These are phyloP conservation scores for Pseudomyrmex dendroicus DNA, from an alignment of 1,140 invertebrate genomes.

Conservation along the genomic window DNA sequence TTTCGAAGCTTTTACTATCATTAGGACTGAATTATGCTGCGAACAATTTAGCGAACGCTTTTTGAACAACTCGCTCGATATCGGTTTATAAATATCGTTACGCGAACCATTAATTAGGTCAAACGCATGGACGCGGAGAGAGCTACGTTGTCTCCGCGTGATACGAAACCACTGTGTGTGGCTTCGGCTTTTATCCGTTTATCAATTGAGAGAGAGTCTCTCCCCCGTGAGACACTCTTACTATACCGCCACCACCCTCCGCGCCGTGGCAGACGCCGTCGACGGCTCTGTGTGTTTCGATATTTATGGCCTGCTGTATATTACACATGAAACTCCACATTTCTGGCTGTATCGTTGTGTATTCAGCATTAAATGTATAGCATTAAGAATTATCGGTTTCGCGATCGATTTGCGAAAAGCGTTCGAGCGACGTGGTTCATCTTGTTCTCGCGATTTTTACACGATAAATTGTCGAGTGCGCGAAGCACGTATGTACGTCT, in stretches of 20 bases:
- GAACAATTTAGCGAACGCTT: slow-evolving; percentile 13
- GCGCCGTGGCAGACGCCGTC: slow-evolving; percentile 57
- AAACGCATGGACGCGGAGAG: slow-evolving; percentile 44
- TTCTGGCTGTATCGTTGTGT: slow-evolving; percentile 57
- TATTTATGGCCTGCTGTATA: slow-evolving; percentile 73
- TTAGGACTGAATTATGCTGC: slow-evolving; percentile 19
- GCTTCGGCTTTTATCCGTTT: slow-evolving; percentile 72
- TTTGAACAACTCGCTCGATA: slow-evolving; percentile 20
- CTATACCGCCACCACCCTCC: slow-evolving; percentile 51
- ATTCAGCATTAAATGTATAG: slow-evolving; percentile 60
- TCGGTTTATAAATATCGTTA: slow-evolving; percentile 34
- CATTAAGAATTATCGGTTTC: slow-evolving; percentile 59
- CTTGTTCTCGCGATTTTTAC: not conserved
- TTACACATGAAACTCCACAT: slow-evolving; percentile 62
- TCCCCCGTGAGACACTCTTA: slow-evolving; percentile 62
- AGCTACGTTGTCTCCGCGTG: slow-evolving; percentile 50
- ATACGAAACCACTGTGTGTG: slow-evolving; percentile 58
- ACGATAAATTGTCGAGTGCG: not conserved
- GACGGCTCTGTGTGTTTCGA: slow-evolving; percentile 71
- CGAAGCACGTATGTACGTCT: not conserved
- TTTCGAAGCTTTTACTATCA: not conserved
- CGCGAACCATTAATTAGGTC: slow-evolving; percentile 60
- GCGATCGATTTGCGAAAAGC: slow-evolving; percentile 18
- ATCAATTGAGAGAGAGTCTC: slow-evolving; percentile 69
- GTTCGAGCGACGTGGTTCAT: not conserved